phyloP scores from a whole-genome alignment of 35 echinoderm and acorn worm species.

The Heliocidaris tuberculata region DNA sequence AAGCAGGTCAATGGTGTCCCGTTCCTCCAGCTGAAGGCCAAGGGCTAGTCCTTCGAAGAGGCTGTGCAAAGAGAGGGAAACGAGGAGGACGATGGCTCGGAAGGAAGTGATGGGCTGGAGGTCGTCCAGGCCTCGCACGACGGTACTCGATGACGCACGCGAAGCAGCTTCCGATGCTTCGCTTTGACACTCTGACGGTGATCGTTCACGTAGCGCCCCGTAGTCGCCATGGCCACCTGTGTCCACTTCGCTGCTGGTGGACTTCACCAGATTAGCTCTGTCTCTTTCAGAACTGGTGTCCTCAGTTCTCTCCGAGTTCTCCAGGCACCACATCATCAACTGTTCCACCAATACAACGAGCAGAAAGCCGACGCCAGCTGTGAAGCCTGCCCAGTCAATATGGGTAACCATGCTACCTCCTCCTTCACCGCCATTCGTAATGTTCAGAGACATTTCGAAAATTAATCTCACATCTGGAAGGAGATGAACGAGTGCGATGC shows the following conservation, averaged over 20 bases:
- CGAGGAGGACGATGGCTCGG: constrained; percentile 64
- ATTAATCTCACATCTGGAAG: constrained; percentile 68
- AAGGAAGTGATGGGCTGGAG: constrained; percentile 46
- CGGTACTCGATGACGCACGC: neutral
- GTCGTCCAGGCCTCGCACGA: neutral
- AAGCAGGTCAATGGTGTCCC: constrained; percentile 72
- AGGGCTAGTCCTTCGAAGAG: constrained; percentile 87
- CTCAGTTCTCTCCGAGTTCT: constrained; percentile 9
- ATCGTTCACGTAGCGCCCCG: neutral
- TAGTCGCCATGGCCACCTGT: neutral
- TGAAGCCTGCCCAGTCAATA: constrained; percentile 81
- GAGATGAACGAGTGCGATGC: constrained; percentile 80
- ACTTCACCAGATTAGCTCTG: neutral
- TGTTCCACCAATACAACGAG: constrained; percentile 77
- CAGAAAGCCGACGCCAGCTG: constrained; percentile 74
- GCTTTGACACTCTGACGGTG: neutral
- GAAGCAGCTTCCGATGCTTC: neutral
- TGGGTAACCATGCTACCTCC: neutral
- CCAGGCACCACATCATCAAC: constrained; percentile 57
- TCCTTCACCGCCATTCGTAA: neutral
- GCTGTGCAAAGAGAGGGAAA: constrained; percentile 80
- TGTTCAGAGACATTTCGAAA: constrained; percentile 52
- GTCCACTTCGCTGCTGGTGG: neutral
- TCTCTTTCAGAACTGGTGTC: neutral
- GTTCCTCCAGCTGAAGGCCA: constrained; percentile 67